phyloP scores from a whole-genome alignment of 2,113 vertebrate species.

The Cyphomyrus discorhynchus region DNA sequence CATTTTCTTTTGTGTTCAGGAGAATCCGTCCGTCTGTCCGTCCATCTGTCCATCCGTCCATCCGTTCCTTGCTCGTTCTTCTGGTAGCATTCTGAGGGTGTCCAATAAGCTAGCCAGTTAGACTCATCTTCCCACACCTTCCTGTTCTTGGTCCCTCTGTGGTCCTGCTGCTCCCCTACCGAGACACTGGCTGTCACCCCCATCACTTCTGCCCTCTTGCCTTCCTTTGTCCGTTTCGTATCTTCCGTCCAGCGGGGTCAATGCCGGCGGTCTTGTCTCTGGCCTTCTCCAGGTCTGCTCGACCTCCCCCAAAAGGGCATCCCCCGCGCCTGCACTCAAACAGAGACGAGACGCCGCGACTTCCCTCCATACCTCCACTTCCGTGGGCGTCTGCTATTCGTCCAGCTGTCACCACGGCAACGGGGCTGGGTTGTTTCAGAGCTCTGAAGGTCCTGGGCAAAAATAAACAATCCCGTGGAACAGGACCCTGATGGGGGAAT shows the following conservation, averaged over 20 bases:
- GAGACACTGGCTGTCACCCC: not conserved
- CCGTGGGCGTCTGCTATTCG: slow-evolving; percentile 33
- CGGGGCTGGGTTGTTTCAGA: slow-evolving; percentile 39
- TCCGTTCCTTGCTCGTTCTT: not conserved
- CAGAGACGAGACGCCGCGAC: not conserved
- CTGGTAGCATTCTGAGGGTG: not conserved
- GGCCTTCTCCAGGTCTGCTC: not conserved
- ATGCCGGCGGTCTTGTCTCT: not conserved
- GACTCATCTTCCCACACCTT: not conserved
- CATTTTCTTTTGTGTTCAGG: not conserved
- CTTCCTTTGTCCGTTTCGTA: not conserved
- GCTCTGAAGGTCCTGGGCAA: slow-evolving; percentile 15
- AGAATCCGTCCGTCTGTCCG: not conserved
- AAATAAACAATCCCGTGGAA: slow-evolving; percentile 39
- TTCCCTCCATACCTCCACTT: not conserved
- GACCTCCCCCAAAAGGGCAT: not conserved
- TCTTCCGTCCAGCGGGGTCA: not conserved
- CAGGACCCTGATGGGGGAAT: slow-evolving; percentile 24
- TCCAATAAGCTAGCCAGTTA: not conserved
- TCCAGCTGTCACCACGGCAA: slow-evolving; percentile 40
- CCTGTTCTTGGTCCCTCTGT: not conserved
- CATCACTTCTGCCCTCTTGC: not conserved
- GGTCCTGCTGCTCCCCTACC: not conserved
- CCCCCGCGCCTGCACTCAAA: not conserved
- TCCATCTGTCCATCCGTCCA: not conserved